A percentile compares a stretch with the other conserved stretches of the same genome.
These are phyloP conservation scores for Eilema sororculum DNA, from an alignment of 2,888 invertebrate species.

Conservation along the genomic window DNA sequence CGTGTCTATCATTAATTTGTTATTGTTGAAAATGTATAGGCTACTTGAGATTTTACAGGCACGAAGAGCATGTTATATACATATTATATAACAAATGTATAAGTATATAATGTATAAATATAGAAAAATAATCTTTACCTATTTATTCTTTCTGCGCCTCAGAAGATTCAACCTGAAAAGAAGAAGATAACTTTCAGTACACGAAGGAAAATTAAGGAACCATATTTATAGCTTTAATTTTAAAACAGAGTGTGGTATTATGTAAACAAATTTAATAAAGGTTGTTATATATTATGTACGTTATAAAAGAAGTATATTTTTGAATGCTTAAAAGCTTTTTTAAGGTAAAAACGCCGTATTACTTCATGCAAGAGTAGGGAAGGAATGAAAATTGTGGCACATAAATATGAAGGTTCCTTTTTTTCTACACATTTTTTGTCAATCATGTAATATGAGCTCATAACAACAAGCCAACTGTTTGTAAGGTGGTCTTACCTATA, in stretches of 20 bases:
- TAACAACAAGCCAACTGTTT: too few relatives aligned
- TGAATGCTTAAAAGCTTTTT: constrained; percentile 12
- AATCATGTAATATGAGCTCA: background rate
- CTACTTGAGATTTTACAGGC: too few relatives aligned
- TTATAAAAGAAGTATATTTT: constrained; percentile 13
- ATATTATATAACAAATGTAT: too few relatives aligned
- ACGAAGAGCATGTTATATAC: too few relatives aligned
- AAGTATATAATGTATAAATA: background rate
- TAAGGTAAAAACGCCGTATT: background rate
- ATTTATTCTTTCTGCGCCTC: constrained; percentile 16
- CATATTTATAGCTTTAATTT: constrained; percentile 16
- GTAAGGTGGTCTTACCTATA: too few relatives aligned
- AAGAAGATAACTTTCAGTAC: constrained; percentile 19
- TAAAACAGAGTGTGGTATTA: constrained; percentile 2
- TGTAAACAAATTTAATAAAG: constrained; percentile 12
- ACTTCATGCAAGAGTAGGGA: background rate
- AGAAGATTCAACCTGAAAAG: constrained; percentile 38
- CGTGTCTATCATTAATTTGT: too few relatives aligned
- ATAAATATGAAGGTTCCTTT: background rate
- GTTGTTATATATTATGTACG: constrained; percentile 5
- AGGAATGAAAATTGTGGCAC: background rate
- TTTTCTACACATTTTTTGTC: background rate
- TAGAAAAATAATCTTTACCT: constrained; percentile 24
- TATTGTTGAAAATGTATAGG: too few relatives aligned
- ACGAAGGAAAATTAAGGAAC: background rate